phyloP scores from a whole-genome alignment of 2,888 invertebrate genomes.

The Apodemia zela region DNA sequence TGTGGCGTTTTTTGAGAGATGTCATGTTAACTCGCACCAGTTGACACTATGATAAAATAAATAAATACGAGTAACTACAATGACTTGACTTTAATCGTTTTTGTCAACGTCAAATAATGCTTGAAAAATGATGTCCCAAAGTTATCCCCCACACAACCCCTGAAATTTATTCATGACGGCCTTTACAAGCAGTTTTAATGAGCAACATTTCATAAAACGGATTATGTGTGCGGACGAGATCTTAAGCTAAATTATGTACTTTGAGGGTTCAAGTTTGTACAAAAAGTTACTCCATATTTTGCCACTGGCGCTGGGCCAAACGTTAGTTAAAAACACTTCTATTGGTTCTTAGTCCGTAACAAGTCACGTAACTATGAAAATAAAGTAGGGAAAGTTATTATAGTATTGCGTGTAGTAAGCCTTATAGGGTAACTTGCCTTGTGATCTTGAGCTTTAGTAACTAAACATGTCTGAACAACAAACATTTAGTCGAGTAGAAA shows the following conservation, averaged over 20 bases:
- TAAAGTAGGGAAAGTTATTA: not conserved
- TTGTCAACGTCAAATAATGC: constrained; percentile 1
- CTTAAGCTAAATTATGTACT: constrained; percentile 5
- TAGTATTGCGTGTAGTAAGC: not conserved
- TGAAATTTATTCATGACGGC: not conserved
- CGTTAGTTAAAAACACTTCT: constrained; percentile 1
- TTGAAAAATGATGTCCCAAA: constrained; percentile 7
- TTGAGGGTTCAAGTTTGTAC: not conserved
- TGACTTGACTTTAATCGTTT: not conserved
- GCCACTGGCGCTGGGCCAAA: not conserved
- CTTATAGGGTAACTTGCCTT: too few relatives aligned
- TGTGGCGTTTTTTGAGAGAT: too few relatives aligned
- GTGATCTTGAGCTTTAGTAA: too few relatives aligned
- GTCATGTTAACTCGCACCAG: too few relatives aligned
- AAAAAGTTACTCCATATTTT: not conserved
- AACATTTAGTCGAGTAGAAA: too few relatives aligned
- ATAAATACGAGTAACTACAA: not conserved
- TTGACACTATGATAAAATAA: too few relatives aligned
- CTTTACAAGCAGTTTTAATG: constrained; percentile 8
- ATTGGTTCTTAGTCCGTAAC: not conserved
- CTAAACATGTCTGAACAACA: too few relatives aligned
- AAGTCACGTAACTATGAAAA: not conserved
- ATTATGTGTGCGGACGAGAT: not conserved
- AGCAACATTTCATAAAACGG: not conserved
- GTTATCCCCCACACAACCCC: not conserved